These are phyloP conservation scores for Corydoras maculifer DNA, from an alignment of 2,113 vertebrate species.

Conservation along the genomic window DNA sequence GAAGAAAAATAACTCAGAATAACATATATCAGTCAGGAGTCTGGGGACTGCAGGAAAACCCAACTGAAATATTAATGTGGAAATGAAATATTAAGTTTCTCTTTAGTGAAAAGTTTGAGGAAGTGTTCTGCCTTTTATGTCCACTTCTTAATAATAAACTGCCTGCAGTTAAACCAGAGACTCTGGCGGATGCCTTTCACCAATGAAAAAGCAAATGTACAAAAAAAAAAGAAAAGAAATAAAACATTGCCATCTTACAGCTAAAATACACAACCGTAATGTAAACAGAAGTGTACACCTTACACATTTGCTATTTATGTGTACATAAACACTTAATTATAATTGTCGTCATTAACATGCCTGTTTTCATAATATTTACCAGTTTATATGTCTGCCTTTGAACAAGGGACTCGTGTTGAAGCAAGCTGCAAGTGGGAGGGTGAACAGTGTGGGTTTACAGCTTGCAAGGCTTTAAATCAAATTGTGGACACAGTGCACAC, in stretches of 20 bases:
- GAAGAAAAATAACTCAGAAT: slow-evolving; percentile 39
- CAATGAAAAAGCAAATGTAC: background rate
- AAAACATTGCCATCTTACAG: too few species aligned
- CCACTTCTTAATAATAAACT: slow-evolving; percentile 35
- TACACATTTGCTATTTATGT: too few species aligned
- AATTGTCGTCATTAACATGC: background rate
- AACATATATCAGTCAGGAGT: slow-evolving; percentile 48
- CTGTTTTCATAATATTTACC: background rate
- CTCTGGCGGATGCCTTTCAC: slow-evolving; percentile 14
- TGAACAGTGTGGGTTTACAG: slow-evolving; percentile 28
- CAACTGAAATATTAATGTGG: slow-evolving; percentile 62
- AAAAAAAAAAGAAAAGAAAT: background rate
- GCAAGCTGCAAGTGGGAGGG: slow-evolving; percentile 23
- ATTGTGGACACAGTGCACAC: slow-evolving; percentile 13
- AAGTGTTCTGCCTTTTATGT: slow-evolving; percentile 44
- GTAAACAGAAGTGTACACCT: too few species aligned
- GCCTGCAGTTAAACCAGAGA: slow-evolving; percentile 13
- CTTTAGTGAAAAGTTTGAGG: slow-evolving; percentile 53
- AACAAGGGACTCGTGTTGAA: slow-evolving; percentile 24
- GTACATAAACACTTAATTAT: too few species aligned
- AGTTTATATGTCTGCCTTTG: slow-evolving; percentile 7
- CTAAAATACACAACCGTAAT: too few species aligned
- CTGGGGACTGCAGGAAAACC: slow-evolving; percentile 48
- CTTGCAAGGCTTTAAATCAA: slow-evolving; percentile 31
- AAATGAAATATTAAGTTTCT: slow-evolving; percentile 37